These are phyloP conservation scores for Okamejei kenojei DNA, from an alignment of 2,797 vertebrate genomes.

Conservation along the genomic window DNA sequence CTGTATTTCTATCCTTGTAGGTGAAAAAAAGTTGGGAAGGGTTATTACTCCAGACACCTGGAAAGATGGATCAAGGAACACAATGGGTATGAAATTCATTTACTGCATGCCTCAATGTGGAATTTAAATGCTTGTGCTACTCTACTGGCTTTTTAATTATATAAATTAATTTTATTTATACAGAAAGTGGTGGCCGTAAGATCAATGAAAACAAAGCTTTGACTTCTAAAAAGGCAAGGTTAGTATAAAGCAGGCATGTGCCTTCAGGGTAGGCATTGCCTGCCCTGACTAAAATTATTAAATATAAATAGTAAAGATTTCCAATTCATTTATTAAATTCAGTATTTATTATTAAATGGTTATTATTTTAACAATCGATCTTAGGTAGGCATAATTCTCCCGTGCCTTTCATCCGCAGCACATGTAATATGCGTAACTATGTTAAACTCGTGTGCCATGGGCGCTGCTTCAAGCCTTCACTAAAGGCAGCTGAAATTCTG, in stretches of 20 bases:
- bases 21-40: slow-evolving; percentile 91
- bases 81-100: slow-evolving; percentile 70
- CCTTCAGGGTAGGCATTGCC: too few relatives aligned
- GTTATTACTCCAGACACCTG: slow-evolving; percentile 96
- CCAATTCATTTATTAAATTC: too few relatives aligned
- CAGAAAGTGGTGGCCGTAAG: slow-evolving; percentile 91
- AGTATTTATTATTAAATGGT: too few relatives aligned
- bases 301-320: too few relatives aligned
- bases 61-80: slow-evolving; percentile 95
- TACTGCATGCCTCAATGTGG: not conserved
- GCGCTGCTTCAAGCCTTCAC: too few relatives aligned
- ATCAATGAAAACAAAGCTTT: slow-evolving; percentile 92
- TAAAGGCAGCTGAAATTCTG: too few relatives aligned
- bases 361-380: too few relatives aligned
- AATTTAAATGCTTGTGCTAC: not conserved
- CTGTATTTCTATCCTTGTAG: slow-evolving; percentile 50
- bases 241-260: slow-evolving; percentile 22
- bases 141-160: not conserved
- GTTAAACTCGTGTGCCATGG: too few relatives aligned
- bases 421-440: too few relatives aligned
- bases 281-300: too few relatives aligned
- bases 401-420: too few relatives aligned
- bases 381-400: too few relatives aligned
- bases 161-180: slow-evolving; percentile 40
- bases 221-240: slow-evolving; percentile 93